Base-by-base conservation (phyloP, 2,797 vertebrate genomes). In the Cynopterus sphinx region DNA sequence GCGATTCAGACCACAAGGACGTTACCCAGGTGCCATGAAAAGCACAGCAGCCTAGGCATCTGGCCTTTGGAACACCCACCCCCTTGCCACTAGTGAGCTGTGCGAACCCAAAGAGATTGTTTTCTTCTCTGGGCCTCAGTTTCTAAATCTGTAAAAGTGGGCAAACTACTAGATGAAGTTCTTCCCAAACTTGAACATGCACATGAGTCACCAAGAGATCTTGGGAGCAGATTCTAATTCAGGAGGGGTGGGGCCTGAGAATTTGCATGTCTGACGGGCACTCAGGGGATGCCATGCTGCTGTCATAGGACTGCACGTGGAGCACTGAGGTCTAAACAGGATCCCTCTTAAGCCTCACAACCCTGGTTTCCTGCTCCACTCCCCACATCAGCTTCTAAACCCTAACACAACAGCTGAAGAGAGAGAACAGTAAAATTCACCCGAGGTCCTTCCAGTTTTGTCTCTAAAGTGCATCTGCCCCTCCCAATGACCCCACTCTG, bases 391-490 rank as follows among this genome's bases (percentile, higher is more conserved):
- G 73, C 71, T 73, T 9, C 74, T 74, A 57, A 85, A 51, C 11
- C 68, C 67, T 33, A 74, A 70, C 28, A 12, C 33, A 2, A 75
- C 33, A 83, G 17, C 28, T 11, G 9, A 33, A 26, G 26, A 39
- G 31, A 81, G n/a, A 77, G 28, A 74, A 49, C 8, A 11, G 22
- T 6, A 49, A 19, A 33, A 33, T 36, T 68, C 15, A 11, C 9
- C 1, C 12, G 2, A 15, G 31, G 39, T 19, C 21, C 51, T 89
- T 49, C 26, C 28, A 3, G 31, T 9, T 82, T 70, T n/a, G 98
- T 91, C 89, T 81, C 81, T 79, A 59, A 16, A 57, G 95, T 96
- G 92, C 97, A 97, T 28, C 77, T 96, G 95, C 97, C 97, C 81
- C 55, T 97, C 97, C 33, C 43, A 6, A 2, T 5, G 22, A 28